These are phyloP conservation scores for Ligdia adustata DNA, from an alignment of 2,888 invertebrate genomes.

Conservation along the genomic window DNA sequence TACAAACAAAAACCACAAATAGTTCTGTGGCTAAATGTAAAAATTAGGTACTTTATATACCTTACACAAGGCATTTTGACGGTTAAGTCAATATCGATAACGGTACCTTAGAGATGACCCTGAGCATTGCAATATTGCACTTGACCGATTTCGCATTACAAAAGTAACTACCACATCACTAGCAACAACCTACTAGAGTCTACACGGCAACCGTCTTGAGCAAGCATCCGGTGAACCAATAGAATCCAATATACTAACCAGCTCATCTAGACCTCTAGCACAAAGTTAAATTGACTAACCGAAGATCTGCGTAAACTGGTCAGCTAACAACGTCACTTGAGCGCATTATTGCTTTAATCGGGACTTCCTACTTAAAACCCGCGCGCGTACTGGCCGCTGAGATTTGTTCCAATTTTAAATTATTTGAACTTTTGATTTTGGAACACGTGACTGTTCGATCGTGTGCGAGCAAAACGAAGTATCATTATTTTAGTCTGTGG, in stretches of 20 bases:
- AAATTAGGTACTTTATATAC: too few relatives aligned
- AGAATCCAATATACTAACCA: slow-evolving; percentile 71
- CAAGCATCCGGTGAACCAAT: slow-evolving; percentile 78
- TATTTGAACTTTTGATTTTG: slow-evolving; percentile 56
- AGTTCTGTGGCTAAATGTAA: too few relatives aligned
- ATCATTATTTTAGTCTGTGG: too few relatives aligned
- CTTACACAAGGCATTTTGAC: too few relatives aligned
- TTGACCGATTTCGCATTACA: slow-evolving; percentile 37
- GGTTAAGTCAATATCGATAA: too few relatives aligned
- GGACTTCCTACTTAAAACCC: slow-evolving; percentile 79
- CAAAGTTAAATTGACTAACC: slow-evolving; percentile 2
- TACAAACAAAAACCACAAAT: too few relatives aligned
- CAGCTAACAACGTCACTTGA: slow-evolving; percentile 73
- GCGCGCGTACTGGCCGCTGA: slow-evolving; percentile 63
- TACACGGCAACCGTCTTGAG: slow-evolving; percentile 68
- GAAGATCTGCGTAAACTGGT: slow-evolving; percentile 54
- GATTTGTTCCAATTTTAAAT: slow-evolving; percentile 80
- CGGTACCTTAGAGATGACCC: too few relatives aligned
- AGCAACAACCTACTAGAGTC: slow-evolving; percentile 40
- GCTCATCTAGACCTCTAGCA: slow-evolving; percentile 41
- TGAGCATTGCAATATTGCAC: slow-evolving; percentile 15
- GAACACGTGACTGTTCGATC: slow-evolving; percentile 31
- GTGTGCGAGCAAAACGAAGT: too few relatives aligned
- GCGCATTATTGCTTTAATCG: slow-evolving; percentile 77
- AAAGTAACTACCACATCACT: slow-evolving; percentile 37